phyloP scores from a whole-genome alignment of 2,113 vertebrate genomes.

The Beaufortia kweichowensis region DNA sequence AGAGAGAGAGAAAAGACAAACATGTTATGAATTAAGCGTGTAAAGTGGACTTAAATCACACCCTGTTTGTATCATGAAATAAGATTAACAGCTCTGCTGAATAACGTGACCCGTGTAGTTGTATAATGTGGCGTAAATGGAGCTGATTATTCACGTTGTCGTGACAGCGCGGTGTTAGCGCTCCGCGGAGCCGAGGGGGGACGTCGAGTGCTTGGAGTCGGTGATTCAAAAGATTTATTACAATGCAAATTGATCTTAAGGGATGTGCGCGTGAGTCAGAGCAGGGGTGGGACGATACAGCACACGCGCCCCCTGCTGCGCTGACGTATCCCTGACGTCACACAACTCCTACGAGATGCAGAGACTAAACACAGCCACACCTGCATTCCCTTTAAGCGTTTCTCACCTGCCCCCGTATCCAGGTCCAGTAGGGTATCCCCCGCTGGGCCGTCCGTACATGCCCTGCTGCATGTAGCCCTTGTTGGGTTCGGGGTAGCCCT shows the following conservation, averaged over 20 bases:
- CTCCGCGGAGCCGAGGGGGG: slow-evolving; percentile 6
- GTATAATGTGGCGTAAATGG: neutral
- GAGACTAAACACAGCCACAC: slow-evolving; percentile 18
- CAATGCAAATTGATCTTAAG: slow-evolving; percentile 48
- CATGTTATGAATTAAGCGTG: neutral
- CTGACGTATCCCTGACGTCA: slow-evolving; percentile 40
- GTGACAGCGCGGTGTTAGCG: slow-evolving; percentile 18
- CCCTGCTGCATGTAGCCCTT: slow-evolving; percentile 85
- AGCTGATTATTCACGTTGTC: slow-evolving; percentile 46
- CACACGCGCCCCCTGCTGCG: slow-evolving; percentile 2
- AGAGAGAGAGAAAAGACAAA: slow-evolving; percentile 18
- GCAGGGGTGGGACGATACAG: slow-evolving; percentile 40
- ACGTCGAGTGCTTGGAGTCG: slow-evolving; percentile 30
- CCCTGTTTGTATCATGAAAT: slow-evolving; percentile 7
- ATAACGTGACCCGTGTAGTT: slow-evolving; percentile 14
- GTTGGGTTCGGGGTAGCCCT: slow-evolving; percentile 80
- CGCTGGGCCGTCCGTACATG: slow-evolving; percentile 81
- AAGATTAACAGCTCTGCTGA: slow-evolving; percentile 12
- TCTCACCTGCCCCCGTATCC: slow-evolving; percentile 83
- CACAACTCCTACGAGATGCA: slow-evolving; percentile 1
- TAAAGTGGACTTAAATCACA: neutral
- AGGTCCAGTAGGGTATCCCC: slow-evolving; percentile 71
- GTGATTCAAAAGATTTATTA: slow-evolving; percentile 48
- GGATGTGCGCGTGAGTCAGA: slow-evolving; percentile 38
- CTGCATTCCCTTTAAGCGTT: slow-evolving; percentile 1